Evolutionary conservation across 2,888 invertebrate species (phyloP).

Genomic region (Apantesis nais): DNA sequence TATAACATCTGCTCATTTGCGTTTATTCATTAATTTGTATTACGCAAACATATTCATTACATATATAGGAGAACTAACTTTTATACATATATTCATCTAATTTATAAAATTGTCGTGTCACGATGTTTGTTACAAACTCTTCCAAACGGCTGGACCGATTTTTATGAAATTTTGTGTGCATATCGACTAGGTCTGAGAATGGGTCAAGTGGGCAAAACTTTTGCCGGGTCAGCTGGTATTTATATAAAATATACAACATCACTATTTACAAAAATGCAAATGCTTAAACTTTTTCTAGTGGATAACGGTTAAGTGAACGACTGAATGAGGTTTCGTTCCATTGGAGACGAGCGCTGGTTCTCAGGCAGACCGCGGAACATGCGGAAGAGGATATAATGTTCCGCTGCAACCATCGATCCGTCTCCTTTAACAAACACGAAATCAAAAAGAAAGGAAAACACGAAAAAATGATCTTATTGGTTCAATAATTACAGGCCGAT

Average conservation of each 20-base stretch:
- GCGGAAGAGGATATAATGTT: slow-evolving; percentile 58
- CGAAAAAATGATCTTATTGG: slow-evolving; percentile 20
- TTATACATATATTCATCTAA: neutral
- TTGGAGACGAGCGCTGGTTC: slow-evolving; percentile 54
- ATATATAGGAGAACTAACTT: neutral
- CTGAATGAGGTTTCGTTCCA: slow-evolving; percentile 38
- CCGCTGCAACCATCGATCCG: slow-evolving; percentile 45
- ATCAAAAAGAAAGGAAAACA: slow-evolving; percentile 15
- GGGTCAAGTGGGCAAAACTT: too few relatives aligned
- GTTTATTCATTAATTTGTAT: slow-evolving; percentile 30
- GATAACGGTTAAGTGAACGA: slow-evolving; percentile 43
- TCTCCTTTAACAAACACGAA: slow-evolving; percentile 42
- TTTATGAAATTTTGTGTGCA: too few relatives aligned
- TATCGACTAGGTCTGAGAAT: too few relatives aligned
- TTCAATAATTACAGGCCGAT: slow-evolving; percentile 28
- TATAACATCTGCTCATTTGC: slow-evolving; percentile 64
- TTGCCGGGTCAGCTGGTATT: too few relatives aligned
- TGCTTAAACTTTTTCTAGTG: slow-evolving; percentile 11
- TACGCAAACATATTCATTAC: slow-evolving; percentile 5
- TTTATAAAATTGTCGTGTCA: too few relatives aligned
- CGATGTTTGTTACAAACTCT: too few relatives aligned
- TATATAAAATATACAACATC: neutral
- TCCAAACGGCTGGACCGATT: too few relatives aligned
- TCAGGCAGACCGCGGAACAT: slow-evolving; percentile 67
- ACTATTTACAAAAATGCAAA: neutral